A percentile compares a stretch with the other conserved stretches of the same genome.
Evolutionary conservation across 2,888 invertebrate species (phyloP).

Genomic region (Mythimna loreyi): DNA sequence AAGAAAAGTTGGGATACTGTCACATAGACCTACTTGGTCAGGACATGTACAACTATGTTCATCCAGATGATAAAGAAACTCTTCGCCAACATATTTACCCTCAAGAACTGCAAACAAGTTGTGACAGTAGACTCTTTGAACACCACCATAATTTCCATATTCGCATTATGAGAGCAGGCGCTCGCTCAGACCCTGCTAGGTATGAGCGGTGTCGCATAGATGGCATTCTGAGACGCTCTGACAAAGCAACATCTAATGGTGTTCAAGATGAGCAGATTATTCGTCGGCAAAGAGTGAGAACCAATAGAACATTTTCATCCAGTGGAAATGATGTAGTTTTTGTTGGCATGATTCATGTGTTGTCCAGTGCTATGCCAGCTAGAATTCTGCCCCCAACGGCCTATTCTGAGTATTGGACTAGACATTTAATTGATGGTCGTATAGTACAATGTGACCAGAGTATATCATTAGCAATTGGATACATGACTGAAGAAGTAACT

Average conservation of each 20-base stretch:
- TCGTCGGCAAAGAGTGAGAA: constrained; percentile 88
- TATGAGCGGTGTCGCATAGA: constrained; percentile 94
- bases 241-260: constrained; percentile 89
- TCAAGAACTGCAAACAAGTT: constrained; percentile 84
- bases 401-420: constrained; percentile 96
- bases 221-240: constrained; percentile 91
- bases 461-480: constrained; percentile 96
- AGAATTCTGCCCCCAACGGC: constrained; percentile 91
- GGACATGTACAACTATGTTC: constrained; percentile 95
- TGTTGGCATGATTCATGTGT: constrained; percentile 93
- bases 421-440: constrained; percentile 96
- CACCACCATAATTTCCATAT: constrained; percentile 91
- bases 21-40: constrained; percentile 97
- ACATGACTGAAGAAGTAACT: constrained; percentile 96
- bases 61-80: constrained; percentile 95
- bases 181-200: constrained; percentile 93
- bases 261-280: constrained; percentile 89
- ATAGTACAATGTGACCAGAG: constrained; percentile 98
- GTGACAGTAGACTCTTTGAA: constrained; percentile 80
- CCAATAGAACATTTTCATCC: constrained; percentile 87
- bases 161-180: constrained; percentile 92
- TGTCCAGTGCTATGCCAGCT: constrained; percentile 90
- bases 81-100: constrained; percentile 93
- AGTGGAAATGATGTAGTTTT: constrained; percentile 93
- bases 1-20: constrained; percentile 96